Percentiles rank a stretch among this genome's conserved stretches.
Evolutionary conservation across 2,797 vertebrate species (phyloP).

Genomic region (Pangasius macronema): DNA sequence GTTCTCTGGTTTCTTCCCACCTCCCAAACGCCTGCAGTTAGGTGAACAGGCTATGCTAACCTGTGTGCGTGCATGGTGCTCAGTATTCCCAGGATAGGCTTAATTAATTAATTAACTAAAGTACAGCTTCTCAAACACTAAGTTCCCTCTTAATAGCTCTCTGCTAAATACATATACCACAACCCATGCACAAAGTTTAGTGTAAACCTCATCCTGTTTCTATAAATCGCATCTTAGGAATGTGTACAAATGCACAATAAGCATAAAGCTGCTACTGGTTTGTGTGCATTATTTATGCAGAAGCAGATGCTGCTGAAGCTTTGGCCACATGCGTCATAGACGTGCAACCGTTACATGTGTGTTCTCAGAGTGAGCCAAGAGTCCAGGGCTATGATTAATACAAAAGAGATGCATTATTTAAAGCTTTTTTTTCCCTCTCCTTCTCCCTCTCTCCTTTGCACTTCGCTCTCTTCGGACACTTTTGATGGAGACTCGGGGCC

Average conservation of each 20-base stretch:
- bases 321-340: slow-evolving; percentile 38
- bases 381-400: slow-evolving; percentile 39
- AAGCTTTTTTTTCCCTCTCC: neutral
- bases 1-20: neutral
- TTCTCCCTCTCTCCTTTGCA: slow-evolving; percentile 2
- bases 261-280: slow-evolving; percentile 28
- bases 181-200: slow-evolving; percentile 24
- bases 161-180: neutral
- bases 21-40: neutral
- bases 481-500: neutral
- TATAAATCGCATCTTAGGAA: slow-evolving; percentile 37
- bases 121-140: neutral
- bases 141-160: neutral
- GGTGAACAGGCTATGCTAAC: neutral
- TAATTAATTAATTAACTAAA: neutral
- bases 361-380: slow-evolving; percentile 35
- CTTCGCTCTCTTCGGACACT: neutral
- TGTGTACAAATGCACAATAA: slow-evolving; percentile 32
- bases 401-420: slow-evolving; percentile 46
- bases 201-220: slow-evolving; percentile 29
- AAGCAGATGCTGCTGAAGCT: slow-evolving; percentile 46
- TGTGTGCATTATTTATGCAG: slow-evolving; percentile 52
- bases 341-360: slow-evolving; percentile 18
- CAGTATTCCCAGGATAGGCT: neutral
- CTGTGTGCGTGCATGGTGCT: too few species aligned